Conservation (phyloP, 2,888 invertebrate species). For the Lycaena phlaeas region DNA sequence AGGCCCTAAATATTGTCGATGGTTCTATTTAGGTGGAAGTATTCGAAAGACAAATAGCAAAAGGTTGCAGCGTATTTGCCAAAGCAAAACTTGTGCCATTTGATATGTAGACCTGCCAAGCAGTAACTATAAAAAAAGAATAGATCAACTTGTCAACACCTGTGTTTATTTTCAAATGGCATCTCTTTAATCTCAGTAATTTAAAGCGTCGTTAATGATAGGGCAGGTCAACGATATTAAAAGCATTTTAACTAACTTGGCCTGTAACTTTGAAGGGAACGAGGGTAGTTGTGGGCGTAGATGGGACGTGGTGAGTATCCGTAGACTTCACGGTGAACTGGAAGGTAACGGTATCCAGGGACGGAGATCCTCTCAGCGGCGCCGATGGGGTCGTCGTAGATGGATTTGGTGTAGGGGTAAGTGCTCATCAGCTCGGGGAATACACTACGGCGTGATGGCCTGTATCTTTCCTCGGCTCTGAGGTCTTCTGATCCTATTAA, state of each 20-base stretch:
- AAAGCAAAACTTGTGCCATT: constrained; percentile 16
- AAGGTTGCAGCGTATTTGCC: constrained; percentile 15
- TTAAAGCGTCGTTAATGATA: constrained; percentile 11
- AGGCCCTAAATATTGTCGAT: background rate
- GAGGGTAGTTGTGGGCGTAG: constrained; percentile 88
- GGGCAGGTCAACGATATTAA: constrained; percentile 11
- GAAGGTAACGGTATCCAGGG: constrained; percentile 92
- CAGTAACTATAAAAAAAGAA: constrained; percentile 12
- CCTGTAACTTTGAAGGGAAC: constrained; percentile 82
- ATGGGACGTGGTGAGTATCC: constrained; percentile 91
- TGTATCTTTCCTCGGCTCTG: constrained; percentile 88
- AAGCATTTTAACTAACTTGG: constrained; percentile 80
- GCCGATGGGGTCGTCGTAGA: constrained; percentile 87
- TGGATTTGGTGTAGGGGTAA: constrained; percentile 87
- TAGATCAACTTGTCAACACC: constrained; percentile 15
- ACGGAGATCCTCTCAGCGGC: constrained; percentile 89
- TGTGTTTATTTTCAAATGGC: constrained; percentile 10
- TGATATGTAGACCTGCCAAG: constrained; percentile 12
- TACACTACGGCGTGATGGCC: constrained; percentile 80
- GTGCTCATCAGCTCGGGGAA: constrained; percentile 81
- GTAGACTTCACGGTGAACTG: constrained; percentile 91
- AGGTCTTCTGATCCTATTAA: constrained; percentile 87
- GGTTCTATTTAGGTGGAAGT: background rate
- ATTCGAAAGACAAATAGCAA: constrained; percentile 9
- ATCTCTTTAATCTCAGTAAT: constrained; percentile 1